phyloP scores from a whole-genome alignment of 1,140 invertebrate species.

The Planococcus citri region DNA sequence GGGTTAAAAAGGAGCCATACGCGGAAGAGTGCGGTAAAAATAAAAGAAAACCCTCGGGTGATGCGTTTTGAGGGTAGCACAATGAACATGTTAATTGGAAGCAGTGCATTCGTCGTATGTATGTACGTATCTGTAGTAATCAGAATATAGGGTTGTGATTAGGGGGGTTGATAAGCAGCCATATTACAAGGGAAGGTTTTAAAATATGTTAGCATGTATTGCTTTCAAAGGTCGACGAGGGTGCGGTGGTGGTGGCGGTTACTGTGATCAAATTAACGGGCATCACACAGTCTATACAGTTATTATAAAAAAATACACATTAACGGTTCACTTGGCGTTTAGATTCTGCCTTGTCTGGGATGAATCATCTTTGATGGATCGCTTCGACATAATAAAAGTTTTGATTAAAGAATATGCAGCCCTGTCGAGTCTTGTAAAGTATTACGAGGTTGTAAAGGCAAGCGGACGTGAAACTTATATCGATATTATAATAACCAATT shows the following conservation, averaged over 20 bases:
- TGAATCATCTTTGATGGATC: constrained; percentile 3
- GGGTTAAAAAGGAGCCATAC: too few relatives aligned
- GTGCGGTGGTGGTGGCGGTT: background rate
- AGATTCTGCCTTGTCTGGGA: too few relatives aligned
- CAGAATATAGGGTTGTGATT: constrained; percentile 2
- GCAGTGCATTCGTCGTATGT: background rate
- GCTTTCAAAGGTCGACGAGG: background rate
- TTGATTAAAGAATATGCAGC: background rate
- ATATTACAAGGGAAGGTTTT: background rate
- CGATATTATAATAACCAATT: too few relatives aligned
- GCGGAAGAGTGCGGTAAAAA: background rate
- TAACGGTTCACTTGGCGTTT: constrained; percentile 2
- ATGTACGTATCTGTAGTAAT: too few relatives aligned
- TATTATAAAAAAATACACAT: constrained; percentile 8
- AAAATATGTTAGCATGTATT: constrained; percentile 1
- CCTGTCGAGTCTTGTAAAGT: too few relatives aligned
- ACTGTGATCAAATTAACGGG: constrained; percentile 2
- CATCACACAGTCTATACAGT: background rate
- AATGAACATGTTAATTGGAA: constrained; percentile 7
- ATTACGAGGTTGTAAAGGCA: too few relatives aligned
- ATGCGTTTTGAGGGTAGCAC: background rate
- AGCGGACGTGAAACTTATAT: too few relatives aligned
- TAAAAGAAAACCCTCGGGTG: constrained; percentile 6
- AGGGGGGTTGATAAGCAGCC: background rate
- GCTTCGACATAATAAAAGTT: background rate